These are phyloP conservation scores for Psophia crepitans DNA, from an alignment of 2,113 vertebrate genomes.

Conservation along the genomic window DNA sequence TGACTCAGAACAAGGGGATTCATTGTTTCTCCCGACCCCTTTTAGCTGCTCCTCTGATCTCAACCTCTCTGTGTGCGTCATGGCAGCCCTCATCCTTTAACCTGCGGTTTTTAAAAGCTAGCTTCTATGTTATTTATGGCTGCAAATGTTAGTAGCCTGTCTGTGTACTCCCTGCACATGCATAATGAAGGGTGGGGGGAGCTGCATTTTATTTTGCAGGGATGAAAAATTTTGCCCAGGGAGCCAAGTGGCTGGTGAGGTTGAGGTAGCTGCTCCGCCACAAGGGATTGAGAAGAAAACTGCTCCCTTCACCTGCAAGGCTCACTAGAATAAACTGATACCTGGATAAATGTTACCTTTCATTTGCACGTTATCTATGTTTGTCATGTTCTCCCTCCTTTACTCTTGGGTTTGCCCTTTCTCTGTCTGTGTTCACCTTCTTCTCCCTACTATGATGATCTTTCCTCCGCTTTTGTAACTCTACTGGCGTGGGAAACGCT, in stretches of 20 bases:
- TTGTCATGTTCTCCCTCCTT: background rate
- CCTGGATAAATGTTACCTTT: background rate
- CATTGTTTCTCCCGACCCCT: conserved; percentile 71
- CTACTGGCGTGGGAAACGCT: background rate
- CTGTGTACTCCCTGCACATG: conserved; percentile 38
- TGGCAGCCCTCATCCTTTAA: conserved; percentile 73
- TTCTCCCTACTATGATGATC: background rate
- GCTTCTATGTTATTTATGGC: conserved; percentile 75
- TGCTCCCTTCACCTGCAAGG: background rate
- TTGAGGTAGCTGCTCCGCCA: background rate
- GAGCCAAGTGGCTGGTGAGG: background rate
- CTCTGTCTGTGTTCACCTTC: background rate
- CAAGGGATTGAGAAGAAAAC: background rate
- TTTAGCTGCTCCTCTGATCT: conserved; percentile 75
- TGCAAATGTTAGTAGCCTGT: conserved; percentile 52
- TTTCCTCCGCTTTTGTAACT: background rate
- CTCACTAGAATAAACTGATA: background rate
- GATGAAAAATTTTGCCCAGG: conserved; percentile 49
- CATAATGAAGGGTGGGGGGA: background rate
- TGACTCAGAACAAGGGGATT: conserved; percentile 74
- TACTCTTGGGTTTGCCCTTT: background rate
- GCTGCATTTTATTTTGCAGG: conserved; percentile 25
- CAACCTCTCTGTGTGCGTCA: conserved; percentile 72
- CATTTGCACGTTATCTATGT: background rate
- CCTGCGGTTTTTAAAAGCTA: conserved; percentile 73